Percentiles rank a stretch among this genome's conserved stretches.
phyloP scores from a whole-genome alignment of 2,113 vertebrate species.

The Oreochromis tanganicae region DNA sequence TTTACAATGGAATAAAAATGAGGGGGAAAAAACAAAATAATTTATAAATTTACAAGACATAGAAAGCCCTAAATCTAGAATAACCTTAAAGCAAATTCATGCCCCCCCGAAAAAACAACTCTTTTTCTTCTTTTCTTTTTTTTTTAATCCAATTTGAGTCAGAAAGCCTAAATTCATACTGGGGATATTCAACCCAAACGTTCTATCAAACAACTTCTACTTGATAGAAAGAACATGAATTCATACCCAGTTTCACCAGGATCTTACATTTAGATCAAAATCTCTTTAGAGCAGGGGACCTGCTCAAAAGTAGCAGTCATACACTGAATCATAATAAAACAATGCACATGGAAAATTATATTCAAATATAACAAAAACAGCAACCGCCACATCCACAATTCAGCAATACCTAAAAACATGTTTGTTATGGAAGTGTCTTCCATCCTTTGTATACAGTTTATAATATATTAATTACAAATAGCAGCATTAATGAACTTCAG shows the following conservation, averaged over 20 bases:
- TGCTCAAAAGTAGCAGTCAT: not conserved
- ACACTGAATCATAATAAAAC: not conserved
- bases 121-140: fast-evolving
- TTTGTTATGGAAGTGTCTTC: not conserved
- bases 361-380: not conserved
- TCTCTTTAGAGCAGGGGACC: not conserved
- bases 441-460: not conserved
- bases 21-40: no score
- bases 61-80: no score
- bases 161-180: not conserved
- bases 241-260: not conserved
- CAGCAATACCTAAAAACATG: not conserved
- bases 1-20: no score
- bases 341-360: not conserved
- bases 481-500: not conserved
- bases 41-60: no score
- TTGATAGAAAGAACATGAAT: not conserved
- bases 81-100: no score
- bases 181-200: no score
- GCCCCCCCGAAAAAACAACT: no score
- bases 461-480: not conserved
- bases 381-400: not conserved
- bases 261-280: not conserved
- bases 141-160: fast-evolving
- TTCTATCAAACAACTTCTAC: not conserved